Evolutionary conservation across 1,140 invertebrate species (phyloP), one percentile per base, ranked within the genome.

Genomic region (Psix sp.): DNA sequence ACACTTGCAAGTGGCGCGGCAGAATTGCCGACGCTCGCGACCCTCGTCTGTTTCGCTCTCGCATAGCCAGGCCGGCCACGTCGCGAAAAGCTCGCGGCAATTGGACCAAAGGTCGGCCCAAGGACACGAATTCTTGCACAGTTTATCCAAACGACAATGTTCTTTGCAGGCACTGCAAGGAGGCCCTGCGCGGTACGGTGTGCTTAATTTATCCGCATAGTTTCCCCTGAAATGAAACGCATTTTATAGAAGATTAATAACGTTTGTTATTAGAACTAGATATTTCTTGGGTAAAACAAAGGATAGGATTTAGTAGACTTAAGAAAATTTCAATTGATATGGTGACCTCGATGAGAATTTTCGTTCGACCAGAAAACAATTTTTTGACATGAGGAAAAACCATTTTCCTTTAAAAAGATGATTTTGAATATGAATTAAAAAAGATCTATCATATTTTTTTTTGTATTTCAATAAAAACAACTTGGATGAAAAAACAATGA

Each of bases 51-150:
- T 90, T 26, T 87, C 83, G 24, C 86, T 89, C 29, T 89, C 80
- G 77, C 92, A 93, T 2, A 93, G 83, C 92, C 92, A 93, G 6
- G 81, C 74, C 0, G 88, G 87, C 81, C 89, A 90, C 10, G 88
- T 88, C 31, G 80, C 78, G 40, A 89, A 82, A 7, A 94, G 86
- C 42, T 93, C 88, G 29, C 85, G 85, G 78, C 94, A 95, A 82
- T 95, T 95, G 24, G 90, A 89, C 90, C 90, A 94, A 10, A 90
- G 83, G 80, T 94, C 93, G 18, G 89, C 90, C 48, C 89, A 89
- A 6, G 89, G 88, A 80, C 94, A 95, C 0, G 90, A 80, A 87
- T 95, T 95, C 14, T 90, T 92, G 83, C 94, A 95, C 0, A 95
- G 89, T 76, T 89, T 90, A 16, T 88, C 90, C 6, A 88, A 81